Conservation (phyloP, 2,113 vertebrate species). For the Labeo rohita region DNA sequence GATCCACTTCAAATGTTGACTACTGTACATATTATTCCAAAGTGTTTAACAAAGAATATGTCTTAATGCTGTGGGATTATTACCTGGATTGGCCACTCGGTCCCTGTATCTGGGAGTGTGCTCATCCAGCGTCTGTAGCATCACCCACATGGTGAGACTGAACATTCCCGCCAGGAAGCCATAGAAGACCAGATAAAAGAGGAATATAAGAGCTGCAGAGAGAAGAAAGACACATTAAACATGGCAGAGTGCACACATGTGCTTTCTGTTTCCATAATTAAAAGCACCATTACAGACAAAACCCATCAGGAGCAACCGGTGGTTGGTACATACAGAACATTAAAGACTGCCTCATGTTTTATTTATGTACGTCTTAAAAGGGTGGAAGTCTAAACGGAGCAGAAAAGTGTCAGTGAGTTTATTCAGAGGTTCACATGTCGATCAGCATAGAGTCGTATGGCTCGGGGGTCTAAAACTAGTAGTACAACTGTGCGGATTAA, state of each 20-base stretch:
- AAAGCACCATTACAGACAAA: neutral
- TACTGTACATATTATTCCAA: neutral
- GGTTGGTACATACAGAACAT: neutral
- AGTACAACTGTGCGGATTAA: neutral
- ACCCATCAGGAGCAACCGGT: too few relatives aligned
- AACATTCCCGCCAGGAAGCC: slow-evolving; percentile 92
- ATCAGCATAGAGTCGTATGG: neutral
- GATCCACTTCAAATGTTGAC: too few relatives aligned
- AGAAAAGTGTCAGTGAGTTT: too few relatives aligned
- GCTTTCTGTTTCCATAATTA: neutral
- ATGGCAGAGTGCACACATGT: neutral
- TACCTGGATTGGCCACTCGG: slow-evolving; percentile 89
- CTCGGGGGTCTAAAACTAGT: neutral
- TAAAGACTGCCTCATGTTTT: neutral
- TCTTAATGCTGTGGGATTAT: neutral
- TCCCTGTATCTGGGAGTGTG: slow-evolving; percentile 86
- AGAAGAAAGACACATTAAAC: neutral
- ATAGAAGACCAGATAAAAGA: slow-evolving; percentile 94
- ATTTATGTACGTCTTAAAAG: neutral
- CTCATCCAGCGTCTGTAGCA: slow-evolving; percentile 89
- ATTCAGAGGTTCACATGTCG: neutral
- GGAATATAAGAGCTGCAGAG: slow-evolving; percentile 86
- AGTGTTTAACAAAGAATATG: neutral
- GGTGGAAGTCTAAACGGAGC: neutral
- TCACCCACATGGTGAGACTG: slow-evolving; percentile 92